These are phyloP conservation scores for Brachyptera putata DNA, from an alignment of 2,888 invertebrate genomes.

Conservation along the genomic window DNA sequence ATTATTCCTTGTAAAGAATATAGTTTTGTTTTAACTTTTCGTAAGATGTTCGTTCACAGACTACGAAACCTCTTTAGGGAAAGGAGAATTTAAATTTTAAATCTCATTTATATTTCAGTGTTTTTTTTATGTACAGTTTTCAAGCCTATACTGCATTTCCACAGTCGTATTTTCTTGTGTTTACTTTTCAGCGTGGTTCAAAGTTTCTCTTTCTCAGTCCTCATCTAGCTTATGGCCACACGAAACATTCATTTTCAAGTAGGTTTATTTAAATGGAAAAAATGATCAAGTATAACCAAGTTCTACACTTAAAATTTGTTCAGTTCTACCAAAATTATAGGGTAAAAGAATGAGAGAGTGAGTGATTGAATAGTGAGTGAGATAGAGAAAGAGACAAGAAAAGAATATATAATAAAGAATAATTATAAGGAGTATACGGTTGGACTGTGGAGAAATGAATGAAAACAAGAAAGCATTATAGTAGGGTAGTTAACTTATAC, in stretches of 20 bases:
- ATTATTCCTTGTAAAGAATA: no score
- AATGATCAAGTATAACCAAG: constrained; percentile 13
- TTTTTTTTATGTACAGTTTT: background rate
- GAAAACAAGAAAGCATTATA: background rate
- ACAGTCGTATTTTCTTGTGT: background rate
- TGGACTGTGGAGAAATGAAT: no score
- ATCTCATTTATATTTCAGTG: constrained; percentile 25
- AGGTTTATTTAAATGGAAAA: constrained; percentile 11
- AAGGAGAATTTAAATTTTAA: constrained; percentile 27
- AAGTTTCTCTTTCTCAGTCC: constrained; percentile 12
- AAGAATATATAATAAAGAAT: no score
- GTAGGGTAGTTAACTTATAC: background rate
- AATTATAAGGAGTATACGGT: no score
- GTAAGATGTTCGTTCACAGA: background rate
- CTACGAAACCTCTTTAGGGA: constrained; percentile 17
- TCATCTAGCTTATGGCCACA: no score
- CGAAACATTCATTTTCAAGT: no score
- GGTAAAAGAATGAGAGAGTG: background rate
- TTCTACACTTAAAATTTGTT: constrained; percentile 13
- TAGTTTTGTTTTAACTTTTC: background rate
- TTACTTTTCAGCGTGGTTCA: constrained; percentile 10
- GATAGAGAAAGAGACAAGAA: background rate
- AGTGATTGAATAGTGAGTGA: background rate
- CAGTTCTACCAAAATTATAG: background rate
- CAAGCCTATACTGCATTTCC: background rate